These are phyloP conservation scores for Thecophora atra DNA, from an alignment of 2,888 invertebrate genomes.

Conservation along the genomic window DNA sequence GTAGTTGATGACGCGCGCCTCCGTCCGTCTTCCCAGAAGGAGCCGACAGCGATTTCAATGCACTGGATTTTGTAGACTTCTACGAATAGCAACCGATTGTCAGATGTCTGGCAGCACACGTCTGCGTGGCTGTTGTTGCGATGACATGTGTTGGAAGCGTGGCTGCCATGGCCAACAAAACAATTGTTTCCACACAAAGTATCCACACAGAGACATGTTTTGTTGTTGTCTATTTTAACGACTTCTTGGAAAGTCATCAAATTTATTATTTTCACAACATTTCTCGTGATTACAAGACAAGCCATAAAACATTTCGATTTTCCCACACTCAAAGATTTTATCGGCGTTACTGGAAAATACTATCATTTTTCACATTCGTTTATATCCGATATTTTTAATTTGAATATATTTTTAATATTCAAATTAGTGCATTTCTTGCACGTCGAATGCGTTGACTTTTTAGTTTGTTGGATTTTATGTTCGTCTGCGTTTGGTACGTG, in stretches of 20 bases:
- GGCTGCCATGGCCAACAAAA: neutral
- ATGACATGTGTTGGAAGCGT: conserved; percentile 20
- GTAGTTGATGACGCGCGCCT: conserved; percentile 11
- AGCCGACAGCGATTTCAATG: neutral
- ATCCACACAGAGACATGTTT: neutral
- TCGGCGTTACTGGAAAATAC: neutral
- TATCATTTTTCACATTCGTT: too few species aligned
- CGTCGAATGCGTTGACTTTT: conserved; percentile 1
- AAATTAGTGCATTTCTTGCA: conserved; percentile 17
- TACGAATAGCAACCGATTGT: neutral
- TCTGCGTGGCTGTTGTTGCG: neutral
- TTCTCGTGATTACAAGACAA: conserved; percentile 41
- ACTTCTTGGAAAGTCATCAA: conserved; percentile 46
- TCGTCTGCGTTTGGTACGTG: conserved; percentile 28
- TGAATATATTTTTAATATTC: conserved; percentile 6
- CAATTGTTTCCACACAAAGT: neutral
- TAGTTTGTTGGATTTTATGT: neutral
- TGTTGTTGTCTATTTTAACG: conserved; percentile 35
- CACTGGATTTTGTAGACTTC: conserved; percentile 12
- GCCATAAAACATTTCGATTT: conserved; percentile 35
- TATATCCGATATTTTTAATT: too few species aligned
- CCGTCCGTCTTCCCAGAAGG: conserved; percentile 15
- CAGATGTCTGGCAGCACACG: neutral
- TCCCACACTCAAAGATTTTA: neutral
- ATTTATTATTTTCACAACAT: conserved; percentile 42